Conservation (phyloP, 2,797 vertebrate genomes). For the Nannoperca obscura region DNA sequence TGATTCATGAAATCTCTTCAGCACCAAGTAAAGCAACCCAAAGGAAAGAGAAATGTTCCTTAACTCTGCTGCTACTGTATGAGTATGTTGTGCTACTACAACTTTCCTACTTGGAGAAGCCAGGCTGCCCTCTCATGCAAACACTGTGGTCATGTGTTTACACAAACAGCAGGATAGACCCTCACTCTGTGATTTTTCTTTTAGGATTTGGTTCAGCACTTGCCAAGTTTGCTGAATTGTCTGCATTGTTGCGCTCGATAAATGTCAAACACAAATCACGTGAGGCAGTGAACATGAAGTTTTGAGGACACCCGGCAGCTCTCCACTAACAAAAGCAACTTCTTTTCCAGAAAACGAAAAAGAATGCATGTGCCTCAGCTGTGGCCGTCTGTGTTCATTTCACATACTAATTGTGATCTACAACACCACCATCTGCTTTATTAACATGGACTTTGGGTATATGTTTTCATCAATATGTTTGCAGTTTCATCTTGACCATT, state of each 20-base stretch:
- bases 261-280: slow-evolving; percentile 1
- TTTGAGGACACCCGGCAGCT: not conserved
- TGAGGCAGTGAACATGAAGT: not conserved
- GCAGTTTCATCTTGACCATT: slow-evolving; percentile 8
- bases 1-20: not conserved
- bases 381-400: slow-evolving; percentile 36
- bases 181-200: not conserved
- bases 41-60: not conserved
- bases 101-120: not conserved
- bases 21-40: not conserved
- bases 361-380: slow-evolving; percentile 31
- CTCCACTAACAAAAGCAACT: slow-evolving; percentile 28
- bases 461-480: slow-evolving; percentile 18
- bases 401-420: slow-evolving; percentile 23
- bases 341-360: slow-evolving; percentile 47
- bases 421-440: slow-evolving; percentile 50
- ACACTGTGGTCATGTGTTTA: not conserved
- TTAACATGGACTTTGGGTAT: slow-evolving; percentile 55
- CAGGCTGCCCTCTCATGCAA: not conserved
- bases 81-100: not conserved
- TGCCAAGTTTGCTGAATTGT: not conserved
- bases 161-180: not conserved
- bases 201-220: not conserved
- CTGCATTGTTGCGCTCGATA: not conserved
- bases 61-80: not conserved